Evolutionary conservation across 2,888 invertebrate genomes (phyloP), one percentile per base, ranked within the genome.

Genomic region (Ormyrus labotus): DNA sequence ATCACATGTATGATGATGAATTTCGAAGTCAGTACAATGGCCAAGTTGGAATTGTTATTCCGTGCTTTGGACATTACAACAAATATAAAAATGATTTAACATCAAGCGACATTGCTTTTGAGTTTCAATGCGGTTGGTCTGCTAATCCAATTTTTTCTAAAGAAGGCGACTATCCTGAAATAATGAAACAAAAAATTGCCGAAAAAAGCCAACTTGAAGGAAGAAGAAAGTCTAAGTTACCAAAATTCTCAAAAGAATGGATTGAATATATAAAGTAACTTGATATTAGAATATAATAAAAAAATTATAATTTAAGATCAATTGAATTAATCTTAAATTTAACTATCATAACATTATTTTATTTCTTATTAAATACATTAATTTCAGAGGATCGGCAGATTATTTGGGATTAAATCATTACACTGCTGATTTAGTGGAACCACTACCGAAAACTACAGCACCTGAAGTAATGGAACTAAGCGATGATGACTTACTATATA

Each of bases 1-100:
- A 94, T 83, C 94, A 94, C 85, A 91, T 94, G 85, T 94, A 94
- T 84, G 91, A 94, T 51, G 89, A 92, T 5, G 91, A 93, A 78
- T 95, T 94, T 87, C 92, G 93, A 74, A 87, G 91, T n/a, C 85
- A 87, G 9, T 92, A 93, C 82, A 92, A 92, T 84, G 95, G 95
- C 91, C 88, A 90, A 76, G 83, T 87, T 7, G 86, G 86, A 5
- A 72, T 87, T 5, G 63, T 81, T 47, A 0, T 78, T 5, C 70
- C 80, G 8, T 81, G 81, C 13, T 1, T 13, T 19, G 0, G 82
- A 6, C 81, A 78, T 58, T 85, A 85, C 11, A 81, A 87, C 0
- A 86, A 84, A 58, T 58, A 80, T 19, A 6, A 72, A 0, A 78
- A 76, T 1, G 87, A 88, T 65, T 69, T 47, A 0, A 11, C 51